Conservation (phyloP, 2,797 vertebrate genomes). For the Gymnoscopelus braueri region DNA sequence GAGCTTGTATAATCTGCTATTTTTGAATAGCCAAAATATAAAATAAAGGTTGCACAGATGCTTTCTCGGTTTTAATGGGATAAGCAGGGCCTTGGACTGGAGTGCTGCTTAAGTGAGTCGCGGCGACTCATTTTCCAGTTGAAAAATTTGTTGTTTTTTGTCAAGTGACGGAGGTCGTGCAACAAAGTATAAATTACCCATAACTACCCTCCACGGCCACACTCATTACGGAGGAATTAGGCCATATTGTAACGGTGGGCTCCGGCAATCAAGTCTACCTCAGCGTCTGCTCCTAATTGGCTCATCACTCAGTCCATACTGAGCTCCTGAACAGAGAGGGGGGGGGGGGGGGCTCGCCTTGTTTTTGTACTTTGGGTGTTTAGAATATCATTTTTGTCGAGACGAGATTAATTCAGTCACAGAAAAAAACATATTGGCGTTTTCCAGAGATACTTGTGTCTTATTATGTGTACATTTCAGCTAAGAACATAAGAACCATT, state of each 20-base stretch:
- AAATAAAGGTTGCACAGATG: too few species aligned
- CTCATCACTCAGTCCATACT: slow-evolving; percentile 68
- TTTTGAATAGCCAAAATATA: too few species aligned
- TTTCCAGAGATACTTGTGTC: slow-evolving; percentile 14
- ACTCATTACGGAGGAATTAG: slow-evolving; percentile 73
- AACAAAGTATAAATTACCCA: too few species aligned
- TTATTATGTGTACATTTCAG: slow-evolving; percentile 24
- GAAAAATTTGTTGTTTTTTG: too few species aligned
- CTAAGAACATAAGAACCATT: slow-evolving; percentile 33
- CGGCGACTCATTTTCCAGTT: too few species aligned
- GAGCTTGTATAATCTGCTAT: too few species aligned
- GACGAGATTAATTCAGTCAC: slow-evolving; percentile 9
- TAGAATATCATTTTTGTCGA: too few species aligned
- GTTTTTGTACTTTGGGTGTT: slow-evolving; percentile 14
- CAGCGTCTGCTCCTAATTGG: slow-evolving; percentile 69
- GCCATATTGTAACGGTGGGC: slow-evolving; percentile 62
- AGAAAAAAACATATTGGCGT: slow-evolving; percentile 18
- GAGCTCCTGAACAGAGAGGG: slow-evolving; percentile 47
- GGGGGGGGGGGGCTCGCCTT: slow-evolving; percentile 25
- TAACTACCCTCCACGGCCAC: slow-evolving; percentile 53
- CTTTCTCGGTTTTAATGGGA: too few species aligned
- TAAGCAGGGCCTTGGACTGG: too few species aligned
- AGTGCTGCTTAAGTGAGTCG: too few species aligned
- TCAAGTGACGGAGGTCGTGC: not conserved
- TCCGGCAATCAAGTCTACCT: slow-evolving; percentile 72